Evolutionary conservation across 2,888 invertebrate species (phyloP).

Genomic region (Hydrotaea diabolus): DNA sequence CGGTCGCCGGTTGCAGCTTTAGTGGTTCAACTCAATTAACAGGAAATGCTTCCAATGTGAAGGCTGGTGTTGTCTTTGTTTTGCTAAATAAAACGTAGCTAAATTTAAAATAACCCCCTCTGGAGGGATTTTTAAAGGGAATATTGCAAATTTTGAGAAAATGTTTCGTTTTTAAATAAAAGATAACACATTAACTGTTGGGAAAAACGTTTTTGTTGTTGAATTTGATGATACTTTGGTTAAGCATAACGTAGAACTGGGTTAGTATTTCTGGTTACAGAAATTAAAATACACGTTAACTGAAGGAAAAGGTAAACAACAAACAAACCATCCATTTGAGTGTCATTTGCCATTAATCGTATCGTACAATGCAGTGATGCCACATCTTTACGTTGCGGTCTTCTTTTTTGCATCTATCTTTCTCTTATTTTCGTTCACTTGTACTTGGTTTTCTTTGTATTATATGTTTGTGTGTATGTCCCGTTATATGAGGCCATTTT

Average conservation of each 20-base stretch:
- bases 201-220: not conserved
- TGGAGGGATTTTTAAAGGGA: slow-evolving; percentile 5
- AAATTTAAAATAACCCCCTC: slow-evolving; percentile 53
- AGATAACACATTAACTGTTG: slow-evolving; percentile 26
- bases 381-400: slow-evolving; percentile 14
- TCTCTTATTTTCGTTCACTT: not conserved
- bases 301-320: slow-evolving; percentile 18
- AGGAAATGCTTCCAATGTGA: slow-evolving; percentile 32
- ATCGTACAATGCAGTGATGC: slow-evolving; percentile 20
- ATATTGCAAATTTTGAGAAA: slow-evolving; percentile 46
- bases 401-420: slow-evolving; percentile 37
- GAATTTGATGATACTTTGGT: slow-evolving; percentile 12
- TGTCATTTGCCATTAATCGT: slow-evolving; percentile 24
- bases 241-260: slow-evolving; percentile 7
- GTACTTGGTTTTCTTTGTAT: not conserved
- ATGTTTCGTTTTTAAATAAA: slow-evolving; percentile 17
- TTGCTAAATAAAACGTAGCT: slow-evolving; percentile 59
- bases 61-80: slow-evolving; percentile 3
- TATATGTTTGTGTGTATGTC: slow-evolving; percentile 46
- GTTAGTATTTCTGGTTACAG: slow-evolving; percentile 26
- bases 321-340: slow-evolving; percentile 28
- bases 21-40: not conserved
- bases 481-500: slow-evolving; percentile 65
- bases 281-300: slow-evolving; percentile 36
- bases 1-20: slow-evolving; percentile 63